Conservation (phyloP, 2,113 vertebrate species). For the Peromyscus leucopus region DNA sequence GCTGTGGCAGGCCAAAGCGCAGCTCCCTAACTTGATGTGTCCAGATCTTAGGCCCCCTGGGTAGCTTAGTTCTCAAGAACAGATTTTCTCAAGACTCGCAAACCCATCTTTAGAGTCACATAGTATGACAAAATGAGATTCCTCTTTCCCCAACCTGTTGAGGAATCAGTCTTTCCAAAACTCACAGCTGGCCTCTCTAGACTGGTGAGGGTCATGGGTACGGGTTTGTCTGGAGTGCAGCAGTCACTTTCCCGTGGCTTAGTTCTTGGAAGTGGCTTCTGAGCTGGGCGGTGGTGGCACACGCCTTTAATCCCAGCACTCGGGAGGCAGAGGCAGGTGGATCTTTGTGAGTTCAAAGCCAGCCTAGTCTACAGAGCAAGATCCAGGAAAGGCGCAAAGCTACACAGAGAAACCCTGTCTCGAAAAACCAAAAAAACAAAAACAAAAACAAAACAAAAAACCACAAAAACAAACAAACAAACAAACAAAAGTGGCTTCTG, state of each 20-base stretch:
- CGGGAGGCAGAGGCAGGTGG: no score
- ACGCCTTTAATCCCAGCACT: no score
- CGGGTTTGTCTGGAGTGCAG: neutral
- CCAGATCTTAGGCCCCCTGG: neutral
- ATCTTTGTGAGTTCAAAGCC: no score
- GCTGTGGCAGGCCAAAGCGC: no score
- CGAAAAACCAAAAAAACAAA: no score
- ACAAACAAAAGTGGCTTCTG: neutral
- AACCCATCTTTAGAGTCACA: neutral
- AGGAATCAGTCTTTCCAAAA: neutral
- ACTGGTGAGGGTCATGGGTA: neutral
- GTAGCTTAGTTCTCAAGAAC: neutral
- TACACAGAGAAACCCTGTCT: no score
- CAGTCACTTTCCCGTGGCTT: neutral
- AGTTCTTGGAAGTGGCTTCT: neutral
- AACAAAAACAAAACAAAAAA: no score
- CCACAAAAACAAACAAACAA: no score
- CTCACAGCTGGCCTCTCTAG: neutral
- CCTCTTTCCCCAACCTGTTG: neutral
- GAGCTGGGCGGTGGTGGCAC: no score
- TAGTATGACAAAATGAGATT: neutral
- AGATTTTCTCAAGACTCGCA: no score
- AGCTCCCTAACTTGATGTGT: neutral
- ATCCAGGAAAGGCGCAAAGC: no score
- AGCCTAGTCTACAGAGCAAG: no score